phyloP scores from a whole-genome alignment of 2,888 invertebrate species.

The Therioaphis trifolii region DNA sequence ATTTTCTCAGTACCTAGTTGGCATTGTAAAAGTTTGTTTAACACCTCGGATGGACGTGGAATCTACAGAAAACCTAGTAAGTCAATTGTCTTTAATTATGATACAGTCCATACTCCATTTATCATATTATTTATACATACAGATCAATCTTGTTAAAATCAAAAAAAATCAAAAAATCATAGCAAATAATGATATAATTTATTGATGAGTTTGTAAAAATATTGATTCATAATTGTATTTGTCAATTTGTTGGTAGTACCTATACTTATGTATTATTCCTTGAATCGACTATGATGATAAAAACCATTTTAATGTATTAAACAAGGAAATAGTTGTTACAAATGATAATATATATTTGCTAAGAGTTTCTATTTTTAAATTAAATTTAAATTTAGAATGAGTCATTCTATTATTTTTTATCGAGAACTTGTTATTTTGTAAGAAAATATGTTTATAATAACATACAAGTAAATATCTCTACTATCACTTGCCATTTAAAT shows the following conservation, averaged over 20 bases:
- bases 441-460: not conserved
- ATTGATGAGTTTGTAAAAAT: too few relatives aligned
- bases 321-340: not conserved
- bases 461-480: not conserved
- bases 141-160: too few relatives aligned
- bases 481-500: not conserved
- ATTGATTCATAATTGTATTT: too few relatives aligned
- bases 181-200: too few relatives aligned
- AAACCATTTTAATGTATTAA: too few relatives aligned
- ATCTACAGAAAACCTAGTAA: conserved; percentile 50
- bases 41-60: conserved; percentile 26
- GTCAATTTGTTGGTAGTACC: too few relatives aligned
- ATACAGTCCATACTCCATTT: too few relatives aligned
- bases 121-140: too few relatives aligned
- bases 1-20: conserved; percentile 33
- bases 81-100: not conserved
- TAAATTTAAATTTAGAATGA: conserved; percentile 37
- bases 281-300: too few relatives aligned
- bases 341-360: conserved; percentile 25
- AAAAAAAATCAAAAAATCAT: too few relatives aligned
- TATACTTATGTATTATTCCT: too few relatives aligned
- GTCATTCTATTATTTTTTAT: conserved; percentile 31
- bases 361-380: conserved; percentile 42
- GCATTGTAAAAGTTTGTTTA: conserved; percentile 24
- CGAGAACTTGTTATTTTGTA: not conserved